Conservation (phyloP, 2,888 invertebrate genomes). For the Melanostoma mellinum region DNA sequence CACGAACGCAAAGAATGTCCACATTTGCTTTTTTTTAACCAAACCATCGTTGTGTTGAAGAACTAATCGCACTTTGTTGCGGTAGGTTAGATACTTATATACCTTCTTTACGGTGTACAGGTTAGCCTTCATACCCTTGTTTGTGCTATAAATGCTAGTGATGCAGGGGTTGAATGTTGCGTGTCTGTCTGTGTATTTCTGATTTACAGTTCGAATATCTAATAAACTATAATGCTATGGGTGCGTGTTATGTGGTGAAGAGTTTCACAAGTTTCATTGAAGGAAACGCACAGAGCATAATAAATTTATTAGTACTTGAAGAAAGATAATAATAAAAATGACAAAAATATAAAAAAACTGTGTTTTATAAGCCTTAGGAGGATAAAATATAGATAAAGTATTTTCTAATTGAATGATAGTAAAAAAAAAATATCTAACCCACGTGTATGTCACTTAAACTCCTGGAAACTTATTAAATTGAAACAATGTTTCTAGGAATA, state of each 20-base stretch:
- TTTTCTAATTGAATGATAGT: too few relatives aligned
- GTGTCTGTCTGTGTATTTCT: constrained; percentile 3
- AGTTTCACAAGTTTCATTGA: neutral
- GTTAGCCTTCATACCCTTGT: neutral
- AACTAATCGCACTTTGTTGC: constrained; percentile 6
- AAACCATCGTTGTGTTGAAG: neutral
- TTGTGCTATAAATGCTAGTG: constrained; percentile 6
- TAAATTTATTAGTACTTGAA: too few relatives aligned
- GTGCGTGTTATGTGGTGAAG: constrained; percentile 6
- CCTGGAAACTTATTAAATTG: too few relatives aligned
- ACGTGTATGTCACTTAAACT: too few relatives aligned
- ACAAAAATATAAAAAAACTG: too few relatives aligned
- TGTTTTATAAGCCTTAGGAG: too few relatives aligned
- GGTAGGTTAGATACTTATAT: constrained; percentile 9
- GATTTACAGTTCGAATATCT: neutral
- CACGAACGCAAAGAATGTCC: too few relatives aligned
- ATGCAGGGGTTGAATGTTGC: constrained; percentile 9
- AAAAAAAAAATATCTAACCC: too few relatives aligned
- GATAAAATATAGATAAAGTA: too few relatives aligned
- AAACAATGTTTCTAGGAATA: too few relatives aligned
- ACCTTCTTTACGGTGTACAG: neutral
- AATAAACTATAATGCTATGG: constrained; percentile 4
- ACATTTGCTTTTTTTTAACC: neutral
- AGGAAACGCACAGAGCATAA: too few relatives aligned
- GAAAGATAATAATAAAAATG: too few relatives aligned